These are phyloP conservation scores for Torymus aiolomorphi DNA, from an alignment of 2,888 invertebrate species.

Conservation along the genomic window DNA sequence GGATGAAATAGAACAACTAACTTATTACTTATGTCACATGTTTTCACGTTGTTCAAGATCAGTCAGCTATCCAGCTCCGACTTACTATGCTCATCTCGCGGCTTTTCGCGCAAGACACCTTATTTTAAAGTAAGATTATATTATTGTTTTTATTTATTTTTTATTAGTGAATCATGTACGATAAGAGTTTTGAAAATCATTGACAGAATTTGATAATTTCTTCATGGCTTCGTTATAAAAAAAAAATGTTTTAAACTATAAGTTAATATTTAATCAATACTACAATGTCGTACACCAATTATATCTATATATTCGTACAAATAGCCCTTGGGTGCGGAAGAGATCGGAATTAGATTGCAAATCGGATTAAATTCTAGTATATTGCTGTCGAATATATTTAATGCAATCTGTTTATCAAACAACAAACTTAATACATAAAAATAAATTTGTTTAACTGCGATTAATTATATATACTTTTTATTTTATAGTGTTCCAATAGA, in stretches of 20 bases:
- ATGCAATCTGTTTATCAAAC: no score
- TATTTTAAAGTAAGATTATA: constrained; percentile 76
- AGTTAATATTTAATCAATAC: no score
- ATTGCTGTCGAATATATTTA: no score
- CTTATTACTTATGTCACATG: constrained; percentile 90
- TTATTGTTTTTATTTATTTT: constrained; percentile 19
- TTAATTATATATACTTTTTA: not conserved
- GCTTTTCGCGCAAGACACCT: constrained; percentile 83
- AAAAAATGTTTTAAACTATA: no score
- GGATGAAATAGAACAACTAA: constrained; percentile 86
- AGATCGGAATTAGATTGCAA: no score
- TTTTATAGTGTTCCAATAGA: constrained; percentile 33
- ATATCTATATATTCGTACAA: no score
- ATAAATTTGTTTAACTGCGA: not conserved
- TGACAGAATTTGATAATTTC: not conserved
- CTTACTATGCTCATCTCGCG: constrained; percentile 92
- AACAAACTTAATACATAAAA: no score
- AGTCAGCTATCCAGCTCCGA: constrained; percentile 91
- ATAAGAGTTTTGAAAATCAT: not conserved
- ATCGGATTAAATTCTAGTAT: no score
- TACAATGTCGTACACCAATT: no score
- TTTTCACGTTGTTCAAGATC: constrained; percentile 89
- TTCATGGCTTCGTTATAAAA: no score
- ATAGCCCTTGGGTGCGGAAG: no score
- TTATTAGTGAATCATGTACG: not conserved